Evolutionary conservation across 2,797 vertebrate genomes (phyloP).

Genomic region (Clarias pachynema): DNA sequence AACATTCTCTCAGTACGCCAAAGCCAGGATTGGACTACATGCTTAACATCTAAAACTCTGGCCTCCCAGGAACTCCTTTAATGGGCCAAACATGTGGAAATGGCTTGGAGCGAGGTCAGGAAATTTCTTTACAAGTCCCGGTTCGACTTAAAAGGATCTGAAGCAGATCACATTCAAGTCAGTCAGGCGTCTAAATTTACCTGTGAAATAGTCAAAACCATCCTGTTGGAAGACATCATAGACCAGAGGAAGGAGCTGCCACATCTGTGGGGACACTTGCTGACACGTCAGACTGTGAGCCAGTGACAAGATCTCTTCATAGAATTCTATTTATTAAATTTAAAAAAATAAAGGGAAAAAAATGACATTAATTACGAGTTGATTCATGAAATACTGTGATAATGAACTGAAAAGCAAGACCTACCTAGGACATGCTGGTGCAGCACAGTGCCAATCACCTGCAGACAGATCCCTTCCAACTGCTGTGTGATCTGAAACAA

Average conservation of each 20-base stretch:
- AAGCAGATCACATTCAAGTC: not conserved
- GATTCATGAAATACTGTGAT: not conserved
- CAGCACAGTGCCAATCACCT: constrained; percentile 97
- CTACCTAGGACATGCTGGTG: constrained; percentile 97
- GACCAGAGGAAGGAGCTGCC: constrained; percentile 96
- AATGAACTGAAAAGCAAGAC: constrained; percentile 28
- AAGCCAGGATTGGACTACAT: too few species aligned
- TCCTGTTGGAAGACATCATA: constrained; percentile 99
- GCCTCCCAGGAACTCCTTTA: too few species aligned
- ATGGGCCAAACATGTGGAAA: too few species aligned
- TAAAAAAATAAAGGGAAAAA: not conserved
- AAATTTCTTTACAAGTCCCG: too few species aligned
- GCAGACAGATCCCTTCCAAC: constrained; percentile 97
- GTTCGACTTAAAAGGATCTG: too few species aligned
- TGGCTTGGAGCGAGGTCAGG: too few species aligned
- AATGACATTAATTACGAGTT: not conserved
- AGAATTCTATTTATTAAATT: constrained; percentile 83
- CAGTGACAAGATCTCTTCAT: constrained; percentile 97
- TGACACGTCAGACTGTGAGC: constrained; percentile 98
- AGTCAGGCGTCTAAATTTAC: constrained; percentile 63
- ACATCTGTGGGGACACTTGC: constrained; percentile 98
- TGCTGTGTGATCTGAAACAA: constrained; percentile 92
- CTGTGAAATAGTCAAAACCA: constrained; percentile 99
- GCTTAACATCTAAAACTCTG: too few species aligned
- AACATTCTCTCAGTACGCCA: too few species aligned